Evolutionary conservation across 2,888 invertebrate species (phyloP).

Genomic region (Tribolium freemani): DNA sequence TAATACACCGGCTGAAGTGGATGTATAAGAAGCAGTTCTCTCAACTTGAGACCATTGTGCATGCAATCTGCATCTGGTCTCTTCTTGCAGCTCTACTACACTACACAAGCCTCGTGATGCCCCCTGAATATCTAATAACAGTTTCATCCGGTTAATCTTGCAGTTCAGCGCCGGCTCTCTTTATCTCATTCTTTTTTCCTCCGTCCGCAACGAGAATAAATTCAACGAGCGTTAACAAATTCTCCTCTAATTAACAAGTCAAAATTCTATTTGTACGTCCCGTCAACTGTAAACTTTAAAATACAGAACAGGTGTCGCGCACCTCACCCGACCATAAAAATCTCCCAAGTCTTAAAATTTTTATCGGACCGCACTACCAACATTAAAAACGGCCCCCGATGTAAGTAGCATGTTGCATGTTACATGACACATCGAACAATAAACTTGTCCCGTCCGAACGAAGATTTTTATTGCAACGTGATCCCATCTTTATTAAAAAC

Average conservation of each 20-base stretch:
- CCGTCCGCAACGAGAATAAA: neutral
- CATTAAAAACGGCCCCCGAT: constrained; percentile 25
- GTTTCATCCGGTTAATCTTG: constrained; percentile 16
- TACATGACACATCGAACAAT: constrained; percentile 28
- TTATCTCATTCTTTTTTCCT: neutral
- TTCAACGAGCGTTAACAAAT: neutral
- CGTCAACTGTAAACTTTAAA: neutral
- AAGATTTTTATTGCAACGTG: constrained; percentile 15
- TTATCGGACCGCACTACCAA: constrained; percentile 12
- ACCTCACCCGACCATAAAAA: constrained; percentile 1
- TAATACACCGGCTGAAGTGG: constrained; percentile 27
- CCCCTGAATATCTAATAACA: constrained; percentile 57
- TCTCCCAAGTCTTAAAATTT: constrained; percentile 18
- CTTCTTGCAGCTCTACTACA: constrained; percentile 45
- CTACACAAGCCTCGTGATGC: constrained; percentile 45
- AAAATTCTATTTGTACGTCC: neutral
- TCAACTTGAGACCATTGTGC: constrained; percentile 38
- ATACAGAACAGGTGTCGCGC: neutral
- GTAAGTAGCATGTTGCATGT: constrained; percentile 20
- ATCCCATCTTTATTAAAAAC: constrained; percentile 20
- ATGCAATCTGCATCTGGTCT: constrained; percentile 57
- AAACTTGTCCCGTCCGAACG: constrained; percentile 20
- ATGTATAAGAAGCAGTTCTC: constrained; percentile 28
- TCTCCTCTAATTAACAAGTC: neutral
- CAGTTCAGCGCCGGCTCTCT: constrained; percentile 1